These are phyloP conservation scores for Perca schrenkii DNA, from an alignment of 2,113 vertebrate species.

Conservation along the genomic window DNA sequence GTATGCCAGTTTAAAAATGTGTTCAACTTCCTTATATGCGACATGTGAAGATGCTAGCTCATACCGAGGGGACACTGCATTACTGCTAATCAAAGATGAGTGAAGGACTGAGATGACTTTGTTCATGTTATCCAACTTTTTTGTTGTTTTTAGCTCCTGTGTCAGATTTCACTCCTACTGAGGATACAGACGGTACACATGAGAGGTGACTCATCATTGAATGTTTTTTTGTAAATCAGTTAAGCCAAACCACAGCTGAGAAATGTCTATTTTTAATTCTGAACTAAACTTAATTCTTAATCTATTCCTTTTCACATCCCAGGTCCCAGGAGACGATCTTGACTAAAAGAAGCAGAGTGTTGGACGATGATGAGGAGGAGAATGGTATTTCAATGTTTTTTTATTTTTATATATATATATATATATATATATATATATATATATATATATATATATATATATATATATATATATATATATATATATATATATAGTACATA, in stretches of 20 bases:
- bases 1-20: neutral
- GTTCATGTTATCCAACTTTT: neutral
- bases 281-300: neutral
- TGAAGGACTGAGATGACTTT: neutral
- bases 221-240: neutral
- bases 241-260: neutral
- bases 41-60: neutral
- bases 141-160: slow-evolving; percentile 34
- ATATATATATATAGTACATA: too few species aligned
- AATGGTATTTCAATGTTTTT: slow-evolving; percentile 61
- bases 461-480: too few species aligned
- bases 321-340: slow-evolving; percentile 60
- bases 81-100: neutral
- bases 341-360: slow-evolving; percentile 83
- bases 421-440: too few species aligned
- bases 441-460: too few species aligned
- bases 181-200: slow-evolving; percentile 31
- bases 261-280: slow-evolving; percentile 11
- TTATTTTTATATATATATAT: neutral
- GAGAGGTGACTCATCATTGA: slow-evolving; percentile 54
- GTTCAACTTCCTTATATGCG: too few species aligned
- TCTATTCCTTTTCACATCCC: neutral
- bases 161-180: slow-evolving; percentile 36
- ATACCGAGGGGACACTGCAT: neutral
- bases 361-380: slow-evolving; percentile 76